Conservation (phyloP, 2,113 vertebrate genomes). For the Pholis gunnellus region DNA sequence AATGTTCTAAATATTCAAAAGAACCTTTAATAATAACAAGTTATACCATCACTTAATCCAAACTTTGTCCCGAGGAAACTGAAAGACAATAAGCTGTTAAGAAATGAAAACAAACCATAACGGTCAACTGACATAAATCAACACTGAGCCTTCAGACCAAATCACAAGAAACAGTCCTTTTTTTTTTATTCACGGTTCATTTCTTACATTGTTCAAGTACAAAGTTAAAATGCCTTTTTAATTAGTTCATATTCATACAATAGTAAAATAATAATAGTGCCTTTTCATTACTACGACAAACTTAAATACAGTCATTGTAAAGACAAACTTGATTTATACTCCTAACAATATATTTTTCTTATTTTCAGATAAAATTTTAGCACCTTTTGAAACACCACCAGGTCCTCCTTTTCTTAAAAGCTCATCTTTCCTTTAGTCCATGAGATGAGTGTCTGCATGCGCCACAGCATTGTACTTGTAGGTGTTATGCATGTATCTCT, state of each 20-base stretch:
- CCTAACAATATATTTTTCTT: conserved; percentile 93
- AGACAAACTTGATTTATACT: conserved; percentile 94
- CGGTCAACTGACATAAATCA: neutral
- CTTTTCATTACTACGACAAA: conserved; percentile 97
- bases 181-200: conserved; percentile 88
- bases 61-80: neutral
- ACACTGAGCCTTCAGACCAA: conserved; percentile 84
- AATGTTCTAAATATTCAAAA: neutral
- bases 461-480: conserved; percentile 81
- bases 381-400: conserved; percentile 94
- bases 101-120: neutral
- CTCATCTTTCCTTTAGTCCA: conserved; percentile 83
- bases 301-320: conserved; percentile 99
- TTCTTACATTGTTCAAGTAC: conserved; percentile 96
- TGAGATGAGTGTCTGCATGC: conserved; percentile 85
- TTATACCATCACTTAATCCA: too few relatives aligned
- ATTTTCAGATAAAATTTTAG: conserved; percentile 99
- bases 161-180: conserved; percentile 94
- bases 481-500: conserved; percentile 68
- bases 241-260: conserved; percentile 96
- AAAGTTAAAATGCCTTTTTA: conserved; percentile 99
- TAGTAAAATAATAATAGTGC: conserved; percentile 99
- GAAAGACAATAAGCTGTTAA: neutral
- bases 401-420: conserved; percentile 86
- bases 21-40: neutral